A percentile compares a stretch with the other conserved stretches of the same genome.
Evolutionary conservation across 2,888 invertebrate species (phyloP).

Genomic region (Griposia aprilina): DNA sequence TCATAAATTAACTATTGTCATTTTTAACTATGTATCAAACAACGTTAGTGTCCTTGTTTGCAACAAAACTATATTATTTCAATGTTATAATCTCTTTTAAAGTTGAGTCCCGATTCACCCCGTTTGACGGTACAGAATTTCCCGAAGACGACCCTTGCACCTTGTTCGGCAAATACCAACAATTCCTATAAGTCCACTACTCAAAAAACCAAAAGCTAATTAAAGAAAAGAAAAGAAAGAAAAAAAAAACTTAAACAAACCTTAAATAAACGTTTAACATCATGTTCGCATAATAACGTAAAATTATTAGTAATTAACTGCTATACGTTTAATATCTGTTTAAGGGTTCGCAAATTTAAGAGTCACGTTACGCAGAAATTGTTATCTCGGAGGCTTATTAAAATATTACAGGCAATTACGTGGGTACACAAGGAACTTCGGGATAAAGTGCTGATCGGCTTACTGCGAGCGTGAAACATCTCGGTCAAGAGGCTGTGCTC

Average conservation of each 20-base stretch:
- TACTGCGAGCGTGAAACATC: constrained; percentile 52
- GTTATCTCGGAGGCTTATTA: constrained; percentile 57
- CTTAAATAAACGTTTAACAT: constrained; percentile 24
- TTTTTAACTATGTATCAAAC: no score
- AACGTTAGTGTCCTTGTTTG: no score
- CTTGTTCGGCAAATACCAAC: constrained; percentile 30
- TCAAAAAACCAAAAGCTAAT: constrained; percentile 18
- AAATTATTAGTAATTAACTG: constrained; percentile 31
- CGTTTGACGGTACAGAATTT: constrained; percentile 10
- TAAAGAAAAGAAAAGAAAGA: no score
- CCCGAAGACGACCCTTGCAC: constrained; percentile 27
- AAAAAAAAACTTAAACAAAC: no score
- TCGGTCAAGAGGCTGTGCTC: constrained; percentile 56
- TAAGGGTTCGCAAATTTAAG: constrained; percentile 31
- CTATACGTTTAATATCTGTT: constrained; percentile 39
- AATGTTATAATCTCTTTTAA: no score
- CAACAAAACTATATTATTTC: no score
- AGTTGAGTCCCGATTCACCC: no score
- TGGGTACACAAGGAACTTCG: constrained; percentile 39
- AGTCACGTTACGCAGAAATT: constrained; percentile 48
- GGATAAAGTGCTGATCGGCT: constrained; percentile 56
- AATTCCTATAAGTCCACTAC: constrained; percentile 12
- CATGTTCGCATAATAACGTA: constrained; percentile 32
- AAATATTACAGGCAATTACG: constrained; percentile 63
- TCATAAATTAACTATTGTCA: no score